Base-by-base conservation (phyloP, 2,888 invertebrate genomes). In the Cerastis rubricosa region DNA sequence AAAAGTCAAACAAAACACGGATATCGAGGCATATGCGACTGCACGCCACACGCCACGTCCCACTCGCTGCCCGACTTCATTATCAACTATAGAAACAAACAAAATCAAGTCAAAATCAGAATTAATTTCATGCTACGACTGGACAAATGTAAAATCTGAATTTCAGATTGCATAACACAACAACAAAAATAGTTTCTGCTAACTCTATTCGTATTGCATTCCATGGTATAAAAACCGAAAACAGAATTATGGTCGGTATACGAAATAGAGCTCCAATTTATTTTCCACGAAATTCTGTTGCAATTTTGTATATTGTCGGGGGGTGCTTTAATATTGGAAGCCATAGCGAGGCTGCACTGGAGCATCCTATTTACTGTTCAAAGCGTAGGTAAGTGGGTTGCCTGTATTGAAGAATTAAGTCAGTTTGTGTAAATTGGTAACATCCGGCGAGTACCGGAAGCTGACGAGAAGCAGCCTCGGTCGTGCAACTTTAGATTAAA, bases 1-100 rank as follows among this genome's bases (percentile, higher is more conserved):
- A 89, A 90, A 95, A 95, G 92, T 95, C 95, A 96, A 96, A 95
- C 94, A 95, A 91, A 92, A 92, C 92, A 90, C 78, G 85, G 89
- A 89, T 91, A 92, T 92, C 89, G 90, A 89, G 87, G 89, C 90
- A 87, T 89, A 88, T 89, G 87, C 89, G 85, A 81, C 78, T 83
- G 82, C 78, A 75, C 61, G 75, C 67, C 76, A 54, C 71, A 71
- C 69, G 43, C 65, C 45, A 47, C 65, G 61, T 8, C 29, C 71
- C 43, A 70, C 74, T 70, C 54, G 69, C 76, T 78, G 47, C n/a
- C 57, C 63, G 72, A 83, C 78, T 84, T 85, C 68, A 83, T 83
- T 75, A 85, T 81, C 76, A 80, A 69, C 66, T 65, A 66, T 77
- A 77, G 43, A 70, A 77, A 83, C 61, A 83, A 80, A 78, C 57